Evolutionary conservation across 2,113 vertebrate genomes (phyloP).

Genomic region (Damaliscus lunatus): DNA sequence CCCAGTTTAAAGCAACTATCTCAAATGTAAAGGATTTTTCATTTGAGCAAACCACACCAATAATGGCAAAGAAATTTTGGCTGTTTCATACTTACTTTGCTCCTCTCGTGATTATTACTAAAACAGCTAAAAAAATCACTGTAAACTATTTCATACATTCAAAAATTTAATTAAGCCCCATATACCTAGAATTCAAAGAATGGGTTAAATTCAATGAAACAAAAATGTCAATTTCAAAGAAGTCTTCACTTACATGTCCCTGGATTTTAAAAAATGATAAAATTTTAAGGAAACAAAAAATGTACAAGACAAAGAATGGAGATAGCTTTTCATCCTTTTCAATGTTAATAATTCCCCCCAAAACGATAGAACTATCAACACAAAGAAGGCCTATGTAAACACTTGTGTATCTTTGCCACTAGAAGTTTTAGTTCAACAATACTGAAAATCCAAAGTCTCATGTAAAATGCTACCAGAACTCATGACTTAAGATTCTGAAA

Average conservation of each 20-base stretch:
- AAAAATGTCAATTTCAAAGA: conserved; percentile 12
- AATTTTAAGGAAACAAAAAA: neutral
- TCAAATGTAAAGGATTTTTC: neutral
- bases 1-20: conserved; percentile 7
- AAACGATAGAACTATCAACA: neutral
- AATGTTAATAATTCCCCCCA: neutral
- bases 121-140: neutral
- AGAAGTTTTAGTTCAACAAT: neutral
- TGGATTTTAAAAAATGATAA: neutral
- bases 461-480: neutral
- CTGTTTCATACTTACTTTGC: neutral
- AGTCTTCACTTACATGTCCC: neutral
- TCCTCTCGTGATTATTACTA: neutral
- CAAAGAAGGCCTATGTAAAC: neutral
- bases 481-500: conserved; percentile 16
- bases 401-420: neutral
- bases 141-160: conserved; percentile 19
- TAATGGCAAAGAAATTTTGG: neutral
- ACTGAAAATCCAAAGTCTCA: neutral
- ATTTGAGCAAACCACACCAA: neutral
- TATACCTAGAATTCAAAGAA: neutral
- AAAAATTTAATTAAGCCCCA: neutral
- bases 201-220: neutral
- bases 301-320: neutral
- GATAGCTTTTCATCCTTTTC: neutral